Evolutionary conservation across 92 coral and sea anemone species (phyloP).

Genomic region (Heliopora coerulea): DNA sequence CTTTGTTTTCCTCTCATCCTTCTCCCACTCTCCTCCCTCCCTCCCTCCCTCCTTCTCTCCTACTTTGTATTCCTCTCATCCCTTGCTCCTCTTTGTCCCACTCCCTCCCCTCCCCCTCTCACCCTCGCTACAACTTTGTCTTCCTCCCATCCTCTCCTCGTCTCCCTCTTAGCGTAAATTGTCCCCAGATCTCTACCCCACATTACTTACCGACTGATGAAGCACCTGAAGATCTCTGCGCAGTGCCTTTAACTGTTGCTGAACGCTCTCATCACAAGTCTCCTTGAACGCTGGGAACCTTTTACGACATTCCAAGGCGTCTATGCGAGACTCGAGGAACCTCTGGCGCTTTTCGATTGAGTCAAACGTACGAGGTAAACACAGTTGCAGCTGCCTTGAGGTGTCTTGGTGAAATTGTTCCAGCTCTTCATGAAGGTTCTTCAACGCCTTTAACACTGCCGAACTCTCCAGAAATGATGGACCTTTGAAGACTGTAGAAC

Average conservation of each 20-base stretch:
- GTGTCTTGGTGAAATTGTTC: background rate
- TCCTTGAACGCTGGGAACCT: background rate
- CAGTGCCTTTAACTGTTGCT: constrained; percentile 4
- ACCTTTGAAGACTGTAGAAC: background rate
- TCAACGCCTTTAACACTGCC: background rate
- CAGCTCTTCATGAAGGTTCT: constrained; percentile 21
- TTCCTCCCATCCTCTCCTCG: background rate
- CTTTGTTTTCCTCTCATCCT: too few relatives aligned
- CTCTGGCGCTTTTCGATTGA: constrained; percentile 28
- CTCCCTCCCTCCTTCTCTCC: background rate
- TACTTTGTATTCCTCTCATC: background rate
- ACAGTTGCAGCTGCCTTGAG: constrained; percentile 1
- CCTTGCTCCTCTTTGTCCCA: background rate
- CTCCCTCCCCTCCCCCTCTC: background rate
- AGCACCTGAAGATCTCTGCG: background rate
- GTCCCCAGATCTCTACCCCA: background rate
- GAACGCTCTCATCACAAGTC: constrained; percentile 12
- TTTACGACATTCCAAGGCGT: background rate
- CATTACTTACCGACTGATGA: constrained; percentile 19
- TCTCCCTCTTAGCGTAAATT: background rate
- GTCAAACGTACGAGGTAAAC: background rate
- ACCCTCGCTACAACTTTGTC: background rate
- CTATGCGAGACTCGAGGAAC: constrained; percentile 15
- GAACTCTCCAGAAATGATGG: background rate
- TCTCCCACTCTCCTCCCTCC: background rate